Conservation (phyloP, 2,797 vertebrate species). For the Lerista edwardsae region DNA sequence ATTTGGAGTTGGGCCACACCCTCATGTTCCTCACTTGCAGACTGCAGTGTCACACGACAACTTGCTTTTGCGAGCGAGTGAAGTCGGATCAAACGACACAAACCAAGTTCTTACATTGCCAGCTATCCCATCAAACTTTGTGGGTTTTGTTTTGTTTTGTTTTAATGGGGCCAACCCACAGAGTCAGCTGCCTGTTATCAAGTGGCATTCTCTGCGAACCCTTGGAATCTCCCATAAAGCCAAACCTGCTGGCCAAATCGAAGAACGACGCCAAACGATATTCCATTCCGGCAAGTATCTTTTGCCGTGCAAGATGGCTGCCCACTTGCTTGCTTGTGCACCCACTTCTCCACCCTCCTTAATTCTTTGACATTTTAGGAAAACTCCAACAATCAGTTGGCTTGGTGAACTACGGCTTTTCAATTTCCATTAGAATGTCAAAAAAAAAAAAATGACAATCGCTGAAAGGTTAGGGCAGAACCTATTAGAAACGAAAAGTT, state of each 20-base stretch:
- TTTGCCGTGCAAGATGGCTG: not conserved
- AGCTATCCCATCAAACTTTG: no score
- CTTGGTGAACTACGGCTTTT: constrained; percentile 61
- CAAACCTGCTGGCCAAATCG: not conserved
- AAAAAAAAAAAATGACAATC: constrained; percentile 70
- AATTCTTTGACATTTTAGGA: constrained; percentile 64
- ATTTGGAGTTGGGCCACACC: no score
- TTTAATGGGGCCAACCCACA: no score
- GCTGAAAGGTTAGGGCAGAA: constrained; percentile 83
- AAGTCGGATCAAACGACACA: not conserved
- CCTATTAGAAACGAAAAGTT: constrained; percentile 84
- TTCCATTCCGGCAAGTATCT: not conserved
- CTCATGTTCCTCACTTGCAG: no score
- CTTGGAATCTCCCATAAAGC: not conserved
- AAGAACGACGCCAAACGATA: not conserved
- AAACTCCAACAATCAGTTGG: constrained; percentile 41
- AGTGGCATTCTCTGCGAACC: not conserved
- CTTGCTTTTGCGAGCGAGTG: not conserved
- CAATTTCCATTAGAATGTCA: constrained; percentile 76
- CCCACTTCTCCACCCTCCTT: constrained; percentile 43
- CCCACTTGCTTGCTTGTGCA: not conserved
- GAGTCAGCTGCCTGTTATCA: no score
- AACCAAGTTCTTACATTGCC: not conserved
- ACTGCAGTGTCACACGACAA: not conserved
- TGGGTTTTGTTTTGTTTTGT: no score